phyloP scores from a whole-genome alignment of 2,797 vertebrate species.

The Microchirus variegatus region DNA sequence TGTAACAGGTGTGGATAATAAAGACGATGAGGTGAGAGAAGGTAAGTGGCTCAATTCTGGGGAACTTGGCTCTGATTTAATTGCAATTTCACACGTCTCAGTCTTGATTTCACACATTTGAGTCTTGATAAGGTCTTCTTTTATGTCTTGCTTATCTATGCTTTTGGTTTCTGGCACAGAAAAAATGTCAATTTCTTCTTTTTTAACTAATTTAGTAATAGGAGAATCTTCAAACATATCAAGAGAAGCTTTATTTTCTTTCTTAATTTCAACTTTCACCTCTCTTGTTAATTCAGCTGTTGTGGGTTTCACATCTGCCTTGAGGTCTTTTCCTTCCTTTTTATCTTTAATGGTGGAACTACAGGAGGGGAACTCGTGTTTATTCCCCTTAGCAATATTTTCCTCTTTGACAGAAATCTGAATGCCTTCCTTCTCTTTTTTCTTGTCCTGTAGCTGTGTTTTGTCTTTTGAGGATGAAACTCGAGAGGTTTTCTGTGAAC shows the following conservation, averaged over 20 bases:
- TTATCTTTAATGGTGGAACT: conserved; percentile 15
- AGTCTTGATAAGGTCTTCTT: conserved; percentile 27
- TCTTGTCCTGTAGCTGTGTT: conserved; percentile 44
- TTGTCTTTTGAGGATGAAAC: conserved; percentile 44
- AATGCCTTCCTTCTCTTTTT: conserved; percentile 42
- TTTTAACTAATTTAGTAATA: conserved; percentile 36
- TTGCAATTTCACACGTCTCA: conserved; percentile 6
- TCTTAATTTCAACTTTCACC: conserved; percentile 53
- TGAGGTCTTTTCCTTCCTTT: conserved; percentile 40
- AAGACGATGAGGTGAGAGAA: conserved; percentile 18
- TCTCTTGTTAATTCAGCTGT: conserved; percentile 13
- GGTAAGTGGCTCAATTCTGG: conserved; percentile 21
- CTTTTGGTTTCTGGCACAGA: conserved; percentile 15
- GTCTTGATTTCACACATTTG: conserved; percentile 14
- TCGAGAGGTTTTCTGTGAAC: conserved; percentile 38
- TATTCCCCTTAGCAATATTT: conserved; percentile 20
- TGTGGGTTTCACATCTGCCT: conserved; percentile 8
- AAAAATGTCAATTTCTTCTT: conserved; percentile 33
- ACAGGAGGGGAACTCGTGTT: conserved; percentile 20
- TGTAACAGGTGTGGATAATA: conserved; percentile 1
- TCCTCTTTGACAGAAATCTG: conserved; percentile 31
- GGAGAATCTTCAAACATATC: conserved; percentile 64
- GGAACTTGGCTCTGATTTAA: conserved; percentile 56
- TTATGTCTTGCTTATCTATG: conserved; percentile 10
- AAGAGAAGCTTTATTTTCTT: conserved; percentile 44